Conservation (phyloP, 2,888 invertebrate genomes). For the Eumacrocentrus americanus region DNA sequence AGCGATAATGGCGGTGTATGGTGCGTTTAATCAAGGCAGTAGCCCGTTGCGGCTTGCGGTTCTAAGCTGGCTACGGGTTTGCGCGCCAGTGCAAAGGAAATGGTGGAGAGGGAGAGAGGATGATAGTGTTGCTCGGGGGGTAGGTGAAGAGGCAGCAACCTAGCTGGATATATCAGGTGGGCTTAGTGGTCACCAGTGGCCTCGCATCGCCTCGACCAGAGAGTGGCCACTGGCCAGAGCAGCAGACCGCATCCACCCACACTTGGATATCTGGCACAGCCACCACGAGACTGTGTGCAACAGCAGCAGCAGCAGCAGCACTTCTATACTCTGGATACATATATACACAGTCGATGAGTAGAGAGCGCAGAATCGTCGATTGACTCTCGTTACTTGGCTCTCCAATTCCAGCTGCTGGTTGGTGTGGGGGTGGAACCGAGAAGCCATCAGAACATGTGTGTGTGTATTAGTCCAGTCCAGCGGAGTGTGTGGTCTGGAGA, state of each 20-base stretch:
- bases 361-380: not conserved
- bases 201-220: slow-evolving; percentile 56
- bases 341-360: too few species aligned
- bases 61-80: slow-evolving; percentile 48
- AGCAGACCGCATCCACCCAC: slow-evolving; percentile 41
- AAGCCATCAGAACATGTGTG: not conserved
- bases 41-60: slow-evolving; percentile 61
- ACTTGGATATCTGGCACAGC: slow-evolving; percentile 24
- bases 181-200: slow-evolving; percentile 57
- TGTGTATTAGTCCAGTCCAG: too few species aligned
- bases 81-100: slow-evolving; percentile 24
- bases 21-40: slow-evolving; percentile 63
- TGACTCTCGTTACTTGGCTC: not conserved
- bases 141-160: slow-evolving; percentile 29
- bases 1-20: slow-evolving; percentile 62
- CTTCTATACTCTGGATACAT: not conserved
- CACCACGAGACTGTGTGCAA: slow-evolving; percentile 18
- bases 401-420: not conserved
- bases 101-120: slow-evolving; percentile 27
- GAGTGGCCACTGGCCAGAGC: slow-evolving; percentile 53
- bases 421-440: too few species aligned
- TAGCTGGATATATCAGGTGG: slow-evolving; percentile 57
- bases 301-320: not conserved
- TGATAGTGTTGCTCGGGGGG: slow-evolving; percentile 24
- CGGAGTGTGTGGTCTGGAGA: too few species aligned